A percentile compares a stretch with the other conserved stretches of the same genome.
Evolutionary conservation across 1,140 invertebrate genomes (phyloP).

Genomic region (Anastrepha ludens): DNA sequence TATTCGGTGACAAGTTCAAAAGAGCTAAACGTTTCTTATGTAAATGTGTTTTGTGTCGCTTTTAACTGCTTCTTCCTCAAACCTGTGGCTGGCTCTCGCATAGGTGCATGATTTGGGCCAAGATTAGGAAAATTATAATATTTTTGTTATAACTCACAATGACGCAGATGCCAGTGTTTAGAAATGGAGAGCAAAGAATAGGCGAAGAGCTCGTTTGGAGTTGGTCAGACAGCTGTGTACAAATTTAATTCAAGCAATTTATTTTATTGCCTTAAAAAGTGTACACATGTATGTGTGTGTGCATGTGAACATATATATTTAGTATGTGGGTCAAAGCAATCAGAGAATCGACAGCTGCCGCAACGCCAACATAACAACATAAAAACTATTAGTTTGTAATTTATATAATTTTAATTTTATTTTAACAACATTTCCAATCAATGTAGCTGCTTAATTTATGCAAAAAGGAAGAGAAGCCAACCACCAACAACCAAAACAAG

Average conservation of each 20-base stretch:
- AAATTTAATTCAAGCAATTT: background rate
- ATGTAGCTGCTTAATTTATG: background rate
- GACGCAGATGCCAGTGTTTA: background rate
- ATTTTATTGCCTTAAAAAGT: background rate
- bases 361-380: background rate
- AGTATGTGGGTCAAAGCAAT: constrained; percentile 45
- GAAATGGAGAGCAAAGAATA: constrained; percentile 34
- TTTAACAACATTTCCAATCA: constrained; percentile 2
- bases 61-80: background rate
- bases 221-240: background rate
- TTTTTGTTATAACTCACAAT: background rate
- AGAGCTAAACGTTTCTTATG: constrained; percentile 1
- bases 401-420: constrained; percentile 43
- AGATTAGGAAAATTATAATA: background rate
- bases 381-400: background rate
- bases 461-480: too few species aligned
- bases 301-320: background rate
- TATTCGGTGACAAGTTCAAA: background rate
- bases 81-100: background rate
- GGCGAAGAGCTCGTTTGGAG: constrained; percentile 17
- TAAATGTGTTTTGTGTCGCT: background rate
- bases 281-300: background rate
- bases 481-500: background rate
- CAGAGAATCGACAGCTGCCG: constrained; percentile 35
- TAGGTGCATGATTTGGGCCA: background rate